A percentile compares a stretch with the other conserved stretches of the same genome.
Conservation (phyloP, 2,113 vertebrate genomes). For the Anthoscopus minutus region DNA sequence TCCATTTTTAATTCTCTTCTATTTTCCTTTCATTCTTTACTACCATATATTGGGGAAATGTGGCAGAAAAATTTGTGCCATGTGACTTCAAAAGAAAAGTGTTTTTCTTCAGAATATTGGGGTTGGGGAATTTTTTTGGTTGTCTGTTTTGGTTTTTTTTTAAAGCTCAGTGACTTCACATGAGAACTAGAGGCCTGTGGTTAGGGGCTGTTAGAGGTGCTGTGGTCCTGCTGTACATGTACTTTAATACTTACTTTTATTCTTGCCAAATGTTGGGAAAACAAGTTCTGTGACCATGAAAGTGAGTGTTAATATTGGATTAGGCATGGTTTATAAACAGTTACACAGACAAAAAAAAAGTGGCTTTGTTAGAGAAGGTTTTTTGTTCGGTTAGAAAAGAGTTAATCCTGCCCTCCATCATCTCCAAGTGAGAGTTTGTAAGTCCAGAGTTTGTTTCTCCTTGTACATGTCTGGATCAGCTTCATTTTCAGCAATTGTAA, state of each 20-base stretch:
- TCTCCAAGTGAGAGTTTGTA: not conserved
- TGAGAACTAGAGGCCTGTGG: not conserved
- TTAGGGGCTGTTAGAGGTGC: not conserved
- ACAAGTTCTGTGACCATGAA: not conserved
- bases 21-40: not conserved
- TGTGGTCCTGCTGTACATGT: not conserved
- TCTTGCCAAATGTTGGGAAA: not conserved
- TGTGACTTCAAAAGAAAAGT: not conserved
- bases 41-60: not conserved
- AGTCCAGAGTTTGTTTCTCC: not conserved
- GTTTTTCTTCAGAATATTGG: not conserved
- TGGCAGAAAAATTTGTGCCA: not conserved
- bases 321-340: not conserved
- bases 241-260: not conserved
- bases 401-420: not conserved
- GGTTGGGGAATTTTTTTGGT: not conserved
- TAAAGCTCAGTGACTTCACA: not conserved
- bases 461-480: not conserved
- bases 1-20: not conserved
- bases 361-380: not conserved
- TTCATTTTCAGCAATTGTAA: not conserved
- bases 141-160: not conserved
- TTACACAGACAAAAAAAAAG: not conserved
- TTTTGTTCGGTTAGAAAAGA: not conserved
- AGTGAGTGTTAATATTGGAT: not conserved